Conservation (phyloP, 2,888 invertebrate species). For the Parthenolecanium corni region DNA sequence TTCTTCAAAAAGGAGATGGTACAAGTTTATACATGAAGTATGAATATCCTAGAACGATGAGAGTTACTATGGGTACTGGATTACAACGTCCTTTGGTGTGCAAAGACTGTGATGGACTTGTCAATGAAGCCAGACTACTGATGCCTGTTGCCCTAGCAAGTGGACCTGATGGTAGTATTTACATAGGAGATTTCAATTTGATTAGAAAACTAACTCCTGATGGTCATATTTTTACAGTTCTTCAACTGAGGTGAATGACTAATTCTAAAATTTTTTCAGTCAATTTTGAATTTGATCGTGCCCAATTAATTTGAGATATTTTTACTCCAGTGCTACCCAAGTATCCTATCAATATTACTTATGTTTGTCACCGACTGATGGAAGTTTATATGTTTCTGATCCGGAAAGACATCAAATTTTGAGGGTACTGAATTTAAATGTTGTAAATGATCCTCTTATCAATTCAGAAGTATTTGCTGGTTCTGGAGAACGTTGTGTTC, state of each 20-base stretch:
- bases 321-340: conserved; percentile 73
- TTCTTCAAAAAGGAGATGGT: conserved; percentile 94
- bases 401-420: conserved; percentile 85
- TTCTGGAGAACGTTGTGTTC: conserved; percentile 86
- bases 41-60: conserved; percentile 69
- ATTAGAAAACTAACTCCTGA: conserved; percentile 82
- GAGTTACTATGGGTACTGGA: conserved; percentile 86
- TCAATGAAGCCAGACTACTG: conserved; percentile 72
- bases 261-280: no score
- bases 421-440: conserved; percentile 62
- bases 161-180: conserved; percentile 91
- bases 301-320: no score
- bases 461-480: conserved; percentile 74
- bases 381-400: conserved; percentile 89
- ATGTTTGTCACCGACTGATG: conserved; percentile 91
- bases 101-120: conserved; percentile 74
- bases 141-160: conserved; percentile 90
- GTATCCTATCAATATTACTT: conserved; percentile 95
- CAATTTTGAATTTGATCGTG: no score
- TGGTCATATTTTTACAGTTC: conserved; percentile 76
- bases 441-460: conserved; percentile 67
- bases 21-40: conserved; percentile 87
- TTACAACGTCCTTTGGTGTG: conserved; percentile 74
- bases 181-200: conserved; percentile 93
- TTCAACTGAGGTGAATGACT: conserved; percentile 65